Evolutionary conservation across 30 jellyfish, hydroid and myxozoan species (phyloP).

Genomic region (Aurelia aurita complex sp. Pacific): DNA sequence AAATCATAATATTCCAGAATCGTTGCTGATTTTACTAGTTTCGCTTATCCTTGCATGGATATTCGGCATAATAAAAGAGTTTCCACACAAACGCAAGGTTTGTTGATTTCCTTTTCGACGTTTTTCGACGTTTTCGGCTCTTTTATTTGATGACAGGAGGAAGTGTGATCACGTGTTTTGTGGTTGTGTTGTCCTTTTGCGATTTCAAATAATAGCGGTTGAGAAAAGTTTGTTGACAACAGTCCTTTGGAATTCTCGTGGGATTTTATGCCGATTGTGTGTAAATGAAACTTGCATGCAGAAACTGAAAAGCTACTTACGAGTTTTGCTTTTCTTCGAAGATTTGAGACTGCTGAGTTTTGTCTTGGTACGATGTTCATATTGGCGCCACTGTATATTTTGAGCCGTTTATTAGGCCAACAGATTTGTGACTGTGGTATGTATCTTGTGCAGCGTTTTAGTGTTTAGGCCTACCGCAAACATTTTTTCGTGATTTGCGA

Average conservation of each 20-base stretch:
- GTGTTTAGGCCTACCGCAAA: no score
- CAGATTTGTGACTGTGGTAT: no score
- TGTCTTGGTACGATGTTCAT: background rate
- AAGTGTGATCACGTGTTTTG: slow-evolving; percentile 51
- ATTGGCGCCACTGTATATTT: background rate
- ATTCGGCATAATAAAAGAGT: slow-evolving; percentile 1
- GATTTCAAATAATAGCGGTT: slow-evolving; percentile 59
- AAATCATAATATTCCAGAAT: slow-evolving; percentile 21
- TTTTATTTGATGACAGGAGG: background rate
- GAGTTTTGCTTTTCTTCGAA: background rate
- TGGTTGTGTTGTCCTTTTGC: slow-evolving; percentile 45
- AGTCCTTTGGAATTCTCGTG: background rate
- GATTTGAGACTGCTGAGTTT: background rate
- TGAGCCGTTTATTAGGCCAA: no score
- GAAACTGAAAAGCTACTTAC: no score
- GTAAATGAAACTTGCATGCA: background rate
- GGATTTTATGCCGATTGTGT: background rate
- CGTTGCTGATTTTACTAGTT: slow-evolving; percentile 16
- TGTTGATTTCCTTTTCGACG: slow-evolving; percentile 4
- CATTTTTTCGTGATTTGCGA: no score
- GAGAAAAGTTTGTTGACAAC: slow-evolving; percentile 5
- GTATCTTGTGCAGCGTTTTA: no score
- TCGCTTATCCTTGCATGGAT: slow-evolving; percentile 1
- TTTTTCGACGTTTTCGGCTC: no score
- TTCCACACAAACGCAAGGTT: slow-evolving; percentile 27